A percentile compares a stretch with the other conserved stretches of the same genome.
Conservation (phyloP, 2,797 vertebrate species). For the Microctenopoma stevenorrisi region DNA sequence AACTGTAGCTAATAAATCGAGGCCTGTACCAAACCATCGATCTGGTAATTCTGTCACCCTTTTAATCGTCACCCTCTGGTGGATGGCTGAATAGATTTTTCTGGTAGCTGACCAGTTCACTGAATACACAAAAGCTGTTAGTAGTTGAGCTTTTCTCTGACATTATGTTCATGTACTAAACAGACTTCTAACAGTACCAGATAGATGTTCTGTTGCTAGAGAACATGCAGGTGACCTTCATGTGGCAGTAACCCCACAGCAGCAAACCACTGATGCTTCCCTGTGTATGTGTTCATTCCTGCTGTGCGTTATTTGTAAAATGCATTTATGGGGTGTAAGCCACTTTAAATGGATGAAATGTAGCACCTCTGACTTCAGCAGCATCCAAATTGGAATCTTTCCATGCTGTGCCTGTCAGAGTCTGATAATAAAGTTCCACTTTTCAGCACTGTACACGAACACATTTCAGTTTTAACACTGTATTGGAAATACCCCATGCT, state of each 20-base stretch:
- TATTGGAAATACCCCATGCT: conserved; percentile 50
- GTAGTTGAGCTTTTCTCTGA: conserved; percentile 15
- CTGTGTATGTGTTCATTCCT: conserved; percentile 41
- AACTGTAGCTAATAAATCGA: no score
- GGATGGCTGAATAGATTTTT: neutral
- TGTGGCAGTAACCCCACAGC: conserved; percentile 15
- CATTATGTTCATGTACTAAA: conserved; percentile 10
- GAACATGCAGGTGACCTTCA: conserved; percentile 11
- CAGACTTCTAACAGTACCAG: conserved; percentile 16
- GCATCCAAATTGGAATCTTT: conserved; percentile 39
- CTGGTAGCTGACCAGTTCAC: conserved; percentile 30
- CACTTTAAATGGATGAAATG: conserved; percentile 54
- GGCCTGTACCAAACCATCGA: no score
- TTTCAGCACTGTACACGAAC: conserved; percentile 45
- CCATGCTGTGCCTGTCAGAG: conserved; percentile 46
- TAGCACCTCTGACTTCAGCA: conserved; percentile 35
- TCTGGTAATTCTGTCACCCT: neutral
- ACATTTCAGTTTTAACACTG: conserved; percentile 50
- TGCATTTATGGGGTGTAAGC: conserved; percentile 39
- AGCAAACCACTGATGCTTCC: conserved; percentile 29
- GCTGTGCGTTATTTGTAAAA: conserved; percentile 44
- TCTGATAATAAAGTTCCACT: conserved; percentile 31
- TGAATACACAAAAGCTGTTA: conserved; percentile 18
- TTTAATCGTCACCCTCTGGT: conserved; percentile 33
- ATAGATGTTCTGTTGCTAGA: conserved; percentile 20